Evolutionary conservation across 2,113 vertebrate genomes (phyloP).

Genomic region (Polyodon spathula): DNA sequence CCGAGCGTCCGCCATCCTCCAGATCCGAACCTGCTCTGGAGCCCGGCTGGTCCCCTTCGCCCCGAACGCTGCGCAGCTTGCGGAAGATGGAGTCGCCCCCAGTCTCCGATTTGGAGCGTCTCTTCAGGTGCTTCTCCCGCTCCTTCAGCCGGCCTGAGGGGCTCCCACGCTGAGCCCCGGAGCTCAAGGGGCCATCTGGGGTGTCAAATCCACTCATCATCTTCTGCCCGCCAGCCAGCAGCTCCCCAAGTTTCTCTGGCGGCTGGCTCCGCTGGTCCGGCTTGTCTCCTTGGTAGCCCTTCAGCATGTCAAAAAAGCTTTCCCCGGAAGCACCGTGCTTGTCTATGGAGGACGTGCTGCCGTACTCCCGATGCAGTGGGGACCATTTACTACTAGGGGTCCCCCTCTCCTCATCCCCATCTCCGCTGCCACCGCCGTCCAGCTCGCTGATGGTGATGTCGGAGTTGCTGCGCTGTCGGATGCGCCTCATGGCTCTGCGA

Average conservation of each 20-base stretch:
- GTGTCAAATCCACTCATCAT: constrained; percentile 51
- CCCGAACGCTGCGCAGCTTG: constrained; percentile 80
- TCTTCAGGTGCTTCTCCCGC: constrained; percentile 85
- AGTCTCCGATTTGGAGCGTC: constrained; percentile 86
- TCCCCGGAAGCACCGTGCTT: constrained; percentile 85
- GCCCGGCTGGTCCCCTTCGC: constrained; percentile 60
- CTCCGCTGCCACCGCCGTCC: constrained; percentile 57
- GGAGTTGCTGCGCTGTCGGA: constrained; percentile 88
- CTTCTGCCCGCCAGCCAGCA: constrained; percentile 59
- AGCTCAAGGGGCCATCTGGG: constrained; percentile 62
- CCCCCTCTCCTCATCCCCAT: constrained; percentile 82
- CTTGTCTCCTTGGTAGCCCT: constrained; percentile 80
- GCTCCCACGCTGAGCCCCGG: constrained; percentile 65
- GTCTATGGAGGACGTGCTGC: constrained; percentile 96
- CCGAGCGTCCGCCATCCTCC: constrained; percentile 73
- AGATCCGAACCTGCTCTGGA: constrained; percentile 66
- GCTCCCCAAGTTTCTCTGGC: constrained; percentile 72
- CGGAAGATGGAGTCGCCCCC: constrained; percentile 92
- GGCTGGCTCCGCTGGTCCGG: constrained; percentile 70
- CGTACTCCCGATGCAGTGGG: constrained; percentile 84
- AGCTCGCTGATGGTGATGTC: constrained; percentile 90
- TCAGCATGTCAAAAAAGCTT: constrained; percentile 83
- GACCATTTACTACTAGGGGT: constrained; percentile 74
- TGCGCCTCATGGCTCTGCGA: constrained; percentile 69
- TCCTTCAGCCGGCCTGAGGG: constrained; percentile 77